A percentile compares a stretch with the other conserved stretches of the same genome.
Conservation (phyloP, 2,888 invertebrate genomes). For the Drosophila anceps region DNA sequence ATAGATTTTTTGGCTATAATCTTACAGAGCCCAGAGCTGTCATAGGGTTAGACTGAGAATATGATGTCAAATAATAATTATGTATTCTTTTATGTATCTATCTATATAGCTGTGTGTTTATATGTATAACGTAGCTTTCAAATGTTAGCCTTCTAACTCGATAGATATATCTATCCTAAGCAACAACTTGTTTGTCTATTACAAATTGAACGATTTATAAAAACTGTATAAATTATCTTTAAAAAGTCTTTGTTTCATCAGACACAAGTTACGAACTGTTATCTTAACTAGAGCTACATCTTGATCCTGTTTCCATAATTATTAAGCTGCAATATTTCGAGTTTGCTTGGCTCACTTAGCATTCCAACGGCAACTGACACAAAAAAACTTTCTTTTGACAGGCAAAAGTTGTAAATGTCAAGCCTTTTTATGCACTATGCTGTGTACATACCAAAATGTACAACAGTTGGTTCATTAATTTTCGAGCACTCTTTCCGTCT, state of each 20-base stretch:
- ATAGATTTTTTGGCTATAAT: neutral
- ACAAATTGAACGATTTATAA: neutral
- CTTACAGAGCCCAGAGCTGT: neutral
- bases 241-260: neutral
- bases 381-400: constrained; percentile 38
- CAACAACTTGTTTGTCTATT: neutral
- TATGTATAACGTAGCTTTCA: too few relatives aligned
- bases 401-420: constrained; percentile 57
- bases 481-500: constrained; percentile 51
- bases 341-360: neutral
- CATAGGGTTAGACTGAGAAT: too few relatives aligned
- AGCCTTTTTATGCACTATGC: constrained; percentile 56
- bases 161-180: too few relatives aligned
- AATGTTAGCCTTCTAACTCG: too few relatives aligned
- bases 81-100: too few relatives aligned
- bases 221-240: neutral
- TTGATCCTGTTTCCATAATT: too few relatives aligned
- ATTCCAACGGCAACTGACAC: constrained; percentile 25
- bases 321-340: neutral
- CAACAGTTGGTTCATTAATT: constrained; percentile 76
- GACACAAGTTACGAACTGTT: neutral
- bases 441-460: constrained; percentile 47
- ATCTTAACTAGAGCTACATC: neutral
- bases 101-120: too few relatives aligned
- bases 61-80: too few relatives aligned